Evolutionary conservation across 1,140 invertebrate genomes (phyloP).

Genomic region (Caligus rogercresseyi): DNA sequence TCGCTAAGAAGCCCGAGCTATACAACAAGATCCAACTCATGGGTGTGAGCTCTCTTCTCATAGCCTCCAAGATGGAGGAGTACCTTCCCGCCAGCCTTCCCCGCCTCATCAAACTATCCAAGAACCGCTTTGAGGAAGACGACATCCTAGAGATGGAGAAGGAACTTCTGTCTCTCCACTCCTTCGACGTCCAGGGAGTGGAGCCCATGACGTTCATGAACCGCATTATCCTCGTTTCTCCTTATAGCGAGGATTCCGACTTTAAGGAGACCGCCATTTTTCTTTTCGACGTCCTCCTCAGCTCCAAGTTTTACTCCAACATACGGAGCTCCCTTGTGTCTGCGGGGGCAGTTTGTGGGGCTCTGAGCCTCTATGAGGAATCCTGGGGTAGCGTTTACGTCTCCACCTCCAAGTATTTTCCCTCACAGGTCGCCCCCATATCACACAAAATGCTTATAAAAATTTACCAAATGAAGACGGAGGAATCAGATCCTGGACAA

Average conservation of each 20-base stretch:
- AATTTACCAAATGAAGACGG: not conserved
- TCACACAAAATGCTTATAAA: not conserved
- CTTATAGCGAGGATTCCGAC: not conserved
- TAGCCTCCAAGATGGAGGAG: slow-evolving; percentile 1
- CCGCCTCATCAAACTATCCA: not conserved
- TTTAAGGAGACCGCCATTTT: slow-evolving; percentile 1
- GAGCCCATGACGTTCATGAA: slow-evolving; percentile 6
- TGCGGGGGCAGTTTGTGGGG: not conserved
- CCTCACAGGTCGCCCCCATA: not conserved
- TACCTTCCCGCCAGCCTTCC: not conserved
- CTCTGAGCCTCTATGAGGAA: not conserved
- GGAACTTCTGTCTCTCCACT: not conserved
- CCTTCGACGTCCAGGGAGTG: not conserved
- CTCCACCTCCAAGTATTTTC: not conserved
- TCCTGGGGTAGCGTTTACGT: not conserved
- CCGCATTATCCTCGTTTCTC: not conserved
- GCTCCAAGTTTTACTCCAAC: not conserved
- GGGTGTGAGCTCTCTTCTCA: not conserved
- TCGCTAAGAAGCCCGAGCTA: not conserved
- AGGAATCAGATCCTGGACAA: not conserved
- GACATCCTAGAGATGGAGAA: not conserved
- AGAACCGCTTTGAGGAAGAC: not conserved
- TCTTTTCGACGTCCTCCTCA: slow-evolving; percentile 4
- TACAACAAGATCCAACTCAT: not conserved
- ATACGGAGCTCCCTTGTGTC: not conserved